Percentiles rank a stretch among this genome's conserved stretches.
Evolutionary conservation across 2,888 invertebrate genomes (phyloP).

Genomic region (Saturnia pavonia): DNA sequence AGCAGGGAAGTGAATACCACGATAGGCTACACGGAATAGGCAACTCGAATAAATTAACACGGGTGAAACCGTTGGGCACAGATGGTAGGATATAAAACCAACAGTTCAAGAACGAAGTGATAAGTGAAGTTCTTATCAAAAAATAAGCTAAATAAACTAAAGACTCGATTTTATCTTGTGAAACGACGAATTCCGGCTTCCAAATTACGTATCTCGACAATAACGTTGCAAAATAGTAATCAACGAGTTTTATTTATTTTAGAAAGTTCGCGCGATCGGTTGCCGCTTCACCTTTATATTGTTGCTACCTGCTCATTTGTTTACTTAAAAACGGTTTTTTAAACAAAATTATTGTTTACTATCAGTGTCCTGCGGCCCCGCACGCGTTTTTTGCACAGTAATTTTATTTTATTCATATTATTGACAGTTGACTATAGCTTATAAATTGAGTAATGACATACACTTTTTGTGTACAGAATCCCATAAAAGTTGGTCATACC

Average conservation of each 20-base stretch:
- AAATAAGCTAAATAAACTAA: neutral
- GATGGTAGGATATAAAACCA: too few relatives aligned
- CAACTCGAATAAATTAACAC: too few relatives aligned
- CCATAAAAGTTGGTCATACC: too few relatives aligned
- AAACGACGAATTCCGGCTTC: constrained; percentile 16
- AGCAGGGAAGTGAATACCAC: too few relatives aligned
- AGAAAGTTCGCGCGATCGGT: constrained; percentile 20
- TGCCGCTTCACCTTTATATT: neutral
- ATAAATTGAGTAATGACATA: too few relatives aligned
- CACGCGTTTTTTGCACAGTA: too few relatives aligned
- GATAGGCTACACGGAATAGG: too few relatives aligned
- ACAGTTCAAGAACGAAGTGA: neutral
- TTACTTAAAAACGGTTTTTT: neutral
- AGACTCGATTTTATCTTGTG: neutral
- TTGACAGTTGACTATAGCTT: too few relatives aligned
- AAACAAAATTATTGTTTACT: neutral
- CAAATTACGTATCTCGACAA: constrained; percentile 18
- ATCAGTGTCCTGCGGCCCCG: too few relatives aligned
- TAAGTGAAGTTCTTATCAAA: neutral
- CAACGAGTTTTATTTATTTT: constrained; percentile 18
- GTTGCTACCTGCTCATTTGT: neutral
- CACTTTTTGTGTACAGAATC: too few relatives aligned
- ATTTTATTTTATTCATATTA: too few relatives aligned
- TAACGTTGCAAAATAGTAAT: constrained; percentile 17
- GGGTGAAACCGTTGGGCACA: too few relatives aligned